phyloP scores from a whole-genome alignment of 2,797 vertebrate species.

The Esox lucius region DNA sequence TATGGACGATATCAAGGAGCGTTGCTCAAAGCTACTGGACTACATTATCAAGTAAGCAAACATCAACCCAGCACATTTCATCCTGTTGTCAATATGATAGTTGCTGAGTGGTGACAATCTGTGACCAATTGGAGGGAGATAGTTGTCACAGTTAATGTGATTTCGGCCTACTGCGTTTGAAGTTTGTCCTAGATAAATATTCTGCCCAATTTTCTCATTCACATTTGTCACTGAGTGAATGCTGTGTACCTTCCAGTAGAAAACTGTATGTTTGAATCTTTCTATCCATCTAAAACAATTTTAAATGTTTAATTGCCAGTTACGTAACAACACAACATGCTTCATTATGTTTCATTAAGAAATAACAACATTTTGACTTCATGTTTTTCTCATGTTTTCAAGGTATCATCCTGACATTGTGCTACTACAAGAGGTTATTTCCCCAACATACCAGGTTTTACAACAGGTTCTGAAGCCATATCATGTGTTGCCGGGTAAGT shows the following conservation, averaged over 20 bases:
- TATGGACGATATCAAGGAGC: slow-evolving; percentile 27
- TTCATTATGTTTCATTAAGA: background rate
- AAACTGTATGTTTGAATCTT: background rate
- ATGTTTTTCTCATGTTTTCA: slow-evolving; percentile 19
- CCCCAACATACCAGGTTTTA: slow-evolving; percentile 61
- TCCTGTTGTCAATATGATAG: background rate
- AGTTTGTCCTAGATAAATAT: slow-evolving; percentile 5
- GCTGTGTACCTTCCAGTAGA: background rate
- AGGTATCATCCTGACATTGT: slow-evolving; percentile 82
- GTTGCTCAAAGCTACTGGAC: slow-evolving; percentile 31
- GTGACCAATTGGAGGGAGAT: background rate
- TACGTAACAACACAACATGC: background rate
- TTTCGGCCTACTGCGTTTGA: background rate
- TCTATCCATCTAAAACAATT: background rate
- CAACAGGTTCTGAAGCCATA: slow-evolving; percentile 74
- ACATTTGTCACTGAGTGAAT: background rate
- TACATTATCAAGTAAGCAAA: slow-evolving; percentile 44
- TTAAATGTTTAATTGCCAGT: background rate
- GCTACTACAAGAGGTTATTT: slow-evolving; percentile 82
- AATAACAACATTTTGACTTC: background rate
- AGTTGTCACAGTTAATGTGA: background rate
- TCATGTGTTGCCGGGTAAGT: slow-evolving; percentile 76
- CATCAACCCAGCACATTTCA: background rate
- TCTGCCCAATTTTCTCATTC: background rate
- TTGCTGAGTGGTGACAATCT: background rate